A percentile compares a stretch with the other conserved stretches of the same genome.
Conservation (phyloP, 1,140 invertebrate species). For the Drosophila mojavensis region DNA sequence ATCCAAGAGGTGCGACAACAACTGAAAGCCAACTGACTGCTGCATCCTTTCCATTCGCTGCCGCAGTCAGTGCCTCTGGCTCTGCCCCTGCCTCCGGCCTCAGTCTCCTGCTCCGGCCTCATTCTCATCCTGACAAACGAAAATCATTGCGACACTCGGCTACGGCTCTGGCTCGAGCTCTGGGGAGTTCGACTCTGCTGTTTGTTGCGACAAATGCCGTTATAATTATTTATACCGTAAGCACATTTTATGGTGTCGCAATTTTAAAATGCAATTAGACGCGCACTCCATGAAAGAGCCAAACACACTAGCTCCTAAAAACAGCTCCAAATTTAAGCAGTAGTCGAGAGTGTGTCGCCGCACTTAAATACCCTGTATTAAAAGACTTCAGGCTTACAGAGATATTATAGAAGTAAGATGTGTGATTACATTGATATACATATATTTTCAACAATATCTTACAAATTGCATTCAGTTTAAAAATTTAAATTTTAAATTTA, state of each 20-base stretch:
- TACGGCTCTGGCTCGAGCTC: constrained; percentile 4
- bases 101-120: background rate
- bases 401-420: too few relatives aligned
- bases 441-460: too few relatives aligned
- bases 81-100: background rate
- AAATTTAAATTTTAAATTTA: too few relatives aligned
- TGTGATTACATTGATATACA: too few relatives aligned
- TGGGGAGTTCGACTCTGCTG: constrained; percentile 42
- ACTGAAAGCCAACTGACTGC: constrained; percentile 48
- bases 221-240: constrained; percentile 83
- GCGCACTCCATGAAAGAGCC: constrained; percentile 56
- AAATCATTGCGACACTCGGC: constrained; percentile 68
- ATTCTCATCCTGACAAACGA: constrained; percentile 58
- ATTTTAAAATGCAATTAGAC: constrained; percentile 83
- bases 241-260: constrained; percentile 83
- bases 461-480: too few relatives aligned
- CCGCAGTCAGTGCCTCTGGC: constrained; percentile 9
- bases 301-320: constrained; percentile 13
- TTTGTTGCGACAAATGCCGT: constrained; percentile 80
- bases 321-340: constrained; percentile 17
- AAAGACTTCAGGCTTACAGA: background rate
- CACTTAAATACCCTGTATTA: constrained; percentile 11
- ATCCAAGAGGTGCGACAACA: constrained; percentile 78
- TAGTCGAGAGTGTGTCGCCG: background rate
- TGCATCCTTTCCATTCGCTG: constrained; percentile 22